A percentile compares a stretch with the other conserved stretches of the same genome.
These are phyloP conservation scores for Acanthopleura granulata DNA, from an alignment of 2,888 invertebrate species.

Conservation along the genomic window DNA sequence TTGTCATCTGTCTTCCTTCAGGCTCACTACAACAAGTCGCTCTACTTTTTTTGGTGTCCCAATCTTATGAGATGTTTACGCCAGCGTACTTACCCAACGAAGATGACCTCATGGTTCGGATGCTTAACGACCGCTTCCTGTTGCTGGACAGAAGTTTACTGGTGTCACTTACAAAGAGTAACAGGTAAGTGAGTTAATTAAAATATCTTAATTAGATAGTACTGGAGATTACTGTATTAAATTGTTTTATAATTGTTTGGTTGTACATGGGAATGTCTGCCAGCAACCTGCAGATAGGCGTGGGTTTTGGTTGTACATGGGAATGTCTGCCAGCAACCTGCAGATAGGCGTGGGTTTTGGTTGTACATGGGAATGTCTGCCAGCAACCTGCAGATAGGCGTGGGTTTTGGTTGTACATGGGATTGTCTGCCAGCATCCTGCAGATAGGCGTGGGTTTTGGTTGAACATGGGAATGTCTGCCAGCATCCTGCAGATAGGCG, in stretches of 20 bases:
- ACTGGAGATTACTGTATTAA: not conserved
- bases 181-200: not conserved
- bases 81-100: not conserved
- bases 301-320: too few relatives aligned
- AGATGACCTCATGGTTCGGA: constrained; percentile 13
- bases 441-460: too few relatives aligned
- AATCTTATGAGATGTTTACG: not conserved
- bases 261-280: too few relatives aligned
- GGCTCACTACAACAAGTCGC: not conserved
- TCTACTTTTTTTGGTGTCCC: not conserved
- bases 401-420: too few relatives aligned
- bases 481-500: too few relatives aligned
- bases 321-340: too few relatives aligned
- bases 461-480: too few relatives aligned
- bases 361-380: not conserved
- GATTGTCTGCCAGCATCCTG: too few relatives aligned
- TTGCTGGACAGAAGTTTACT: not conserved
- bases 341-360: too few relatives aligned
- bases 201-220: not conserved
- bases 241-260: not conserved
- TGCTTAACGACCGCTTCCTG: constrained; percentile 1
- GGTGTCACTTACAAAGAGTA: not conserved
- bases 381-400: not conserved
- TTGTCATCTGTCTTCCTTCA: not conserved
- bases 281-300: too few relatives aligned